Conservation (phyloP, 2,888 invertebrate genomes). For the Pollenia amentaria region DNA sequence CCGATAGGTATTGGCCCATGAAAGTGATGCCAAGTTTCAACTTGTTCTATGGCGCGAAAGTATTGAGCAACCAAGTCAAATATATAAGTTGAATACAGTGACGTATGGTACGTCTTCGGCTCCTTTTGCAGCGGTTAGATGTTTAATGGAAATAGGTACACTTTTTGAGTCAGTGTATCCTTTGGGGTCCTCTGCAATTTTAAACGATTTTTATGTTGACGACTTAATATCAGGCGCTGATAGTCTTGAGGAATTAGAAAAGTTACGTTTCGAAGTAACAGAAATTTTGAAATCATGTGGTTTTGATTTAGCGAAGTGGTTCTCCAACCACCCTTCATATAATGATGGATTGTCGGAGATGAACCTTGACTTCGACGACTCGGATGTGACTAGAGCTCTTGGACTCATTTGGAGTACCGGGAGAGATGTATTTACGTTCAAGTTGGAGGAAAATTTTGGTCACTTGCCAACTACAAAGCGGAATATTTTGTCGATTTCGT, state of each 20-base stretch:
- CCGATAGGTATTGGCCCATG: slow-evolving; percentile 46
- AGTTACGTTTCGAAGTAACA: slow-evolving; percentile 32
- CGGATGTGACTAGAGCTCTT: too few species aligned
- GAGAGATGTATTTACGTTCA: slow-evolving; percentile 59
- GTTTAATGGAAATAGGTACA: too few species aligned
- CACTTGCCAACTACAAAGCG: slow-evolving; percentile 47
- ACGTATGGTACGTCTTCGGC: slow-evolving; percentile 30
- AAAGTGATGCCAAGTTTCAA: slow-evolving; percentile 52
- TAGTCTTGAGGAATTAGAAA: slow-evolving; percentile 7
- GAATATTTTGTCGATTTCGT: slow-evolving; percentile 53
- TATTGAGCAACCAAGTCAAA: slow-evolving; percentile 10
- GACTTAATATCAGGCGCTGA: slow-evolving; percentile 53
- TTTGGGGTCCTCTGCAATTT: too few species aligned
- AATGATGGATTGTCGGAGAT: too few species aligned
- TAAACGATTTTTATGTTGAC: too few species aligned
- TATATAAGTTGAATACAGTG: slow-evolving; percentile 50
- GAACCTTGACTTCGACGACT: too few species aligned
- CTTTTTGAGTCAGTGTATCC: too few species aligned
- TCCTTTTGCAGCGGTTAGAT: too few species aligned
- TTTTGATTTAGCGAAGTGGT: slow-evolving; percentile 62
- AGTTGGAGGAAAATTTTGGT: slow-evolving; percentile 58
- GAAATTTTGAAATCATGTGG: slow-evolving; percentile 49
- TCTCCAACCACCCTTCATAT: slow-evolving; percentile 49
- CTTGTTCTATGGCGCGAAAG: slow-evolving; percentile 59
- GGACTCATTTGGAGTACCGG: too few species aligned